Base-by-base conservation (phyloP, 2,888 invertebrate genomes). In the Luperina nickerlii region DNA sequence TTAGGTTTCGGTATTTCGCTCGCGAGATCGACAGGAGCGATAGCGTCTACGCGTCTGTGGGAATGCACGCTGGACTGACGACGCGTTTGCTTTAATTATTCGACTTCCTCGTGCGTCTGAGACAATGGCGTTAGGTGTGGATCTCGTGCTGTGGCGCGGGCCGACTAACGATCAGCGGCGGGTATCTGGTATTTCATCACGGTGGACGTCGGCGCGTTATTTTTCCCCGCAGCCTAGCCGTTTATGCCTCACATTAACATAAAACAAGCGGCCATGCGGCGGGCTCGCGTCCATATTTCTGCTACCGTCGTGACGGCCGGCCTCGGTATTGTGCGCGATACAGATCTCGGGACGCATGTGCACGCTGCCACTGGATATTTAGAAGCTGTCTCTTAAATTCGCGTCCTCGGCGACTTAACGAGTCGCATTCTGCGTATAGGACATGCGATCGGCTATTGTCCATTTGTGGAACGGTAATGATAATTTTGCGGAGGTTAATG, bases 381-480 rank as follows among this genome's bases (percentile, higher is more conserved):
- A 96, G 96, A 96, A 96, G 94, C 95, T 94, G 95, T 95, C 95
- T 93, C 95, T 96, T 96, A 96, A 96, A 96, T 95, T 93, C 94
- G 94, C 92, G 92, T 93, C 90, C 82, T 82, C 86, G 80, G 83
- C 93, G 95, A 95, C 94, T 95, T 96, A 96, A 96, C 96, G 96
- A 96, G 95, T 95, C 93, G 94, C 94, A 93, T 93, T 94, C 94
- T 95, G 96, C 95, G 96, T 95, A 93, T 90, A 88, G 91, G 94
- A 95, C 95, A 93, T 94, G 95, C 94, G 93, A 95, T 93, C 93
- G 93, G 93, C 94, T 93, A 94, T 95, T 95, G 95, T 95, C 92
- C 90, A 82, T 89, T 87, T 89, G 86, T 87, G 82, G 91, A 86
- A 83, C 84, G 87, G 89, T 90, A 90, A 87, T 90, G 87, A 89